These are phyloP conservation scores for Tetrax tetrax DNA, from an alignment of 2,113 vertebrate species.

Conservation along the genomic window DNA sequence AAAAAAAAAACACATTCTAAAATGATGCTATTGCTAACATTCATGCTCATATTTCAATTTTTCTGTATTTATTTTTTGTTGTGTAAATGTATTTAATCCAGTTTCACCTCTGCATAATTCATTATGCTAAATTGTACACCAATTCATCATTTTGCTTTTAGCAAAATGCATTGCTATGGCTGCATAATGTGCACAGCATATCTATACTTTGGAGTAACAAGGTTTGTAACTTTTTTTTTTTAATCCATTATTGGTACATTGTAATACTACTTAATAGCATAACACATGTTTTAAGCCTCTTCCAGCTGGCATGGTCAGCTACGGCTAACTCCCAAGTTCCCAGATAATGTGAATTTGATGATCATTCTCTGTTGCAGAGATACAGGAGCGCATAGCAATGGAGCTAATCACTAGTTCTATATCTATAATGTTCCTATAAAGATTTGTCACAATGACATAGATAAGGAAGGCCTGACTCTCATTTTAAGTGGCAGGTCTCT, in stretches of 20 bases:
- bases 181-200: background rate
- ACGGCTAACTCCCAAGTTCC: constrained; percentile 25
- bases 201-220: background rate
- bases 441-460: background rate
- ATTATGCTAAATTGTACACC: background rate
- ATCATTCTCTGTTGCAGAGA: background rate
- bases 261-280: constrained; percentile 39
- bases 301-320: constrained; percentile 61
- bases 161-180: background rate
- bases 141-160: background rate
- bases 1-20: background rate
- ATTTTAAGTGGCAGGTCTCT: background rate
- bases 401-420: constrained; percentile 21
- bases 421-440: background rate
- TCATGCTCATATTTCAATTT: background rate
- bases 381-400: constrained; percentile 27
- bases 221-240: constrained; percentile 9
- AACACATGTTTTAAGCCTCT: constrained; percentile 49
- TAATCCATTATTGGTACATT: constrained; percentile 30
- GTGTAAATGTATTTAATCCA: background rate
- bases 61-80: background rate
- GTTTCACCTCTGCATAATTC: background rate
- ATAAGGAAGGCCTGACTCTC: background rate
- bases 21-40: background rate
- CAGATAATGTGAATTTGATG: constrained; percentile 54